Base-by-base conservation (phyloP, 2,113 vertebrate genomes). In the Dasypus novemcinctus region DNA sequence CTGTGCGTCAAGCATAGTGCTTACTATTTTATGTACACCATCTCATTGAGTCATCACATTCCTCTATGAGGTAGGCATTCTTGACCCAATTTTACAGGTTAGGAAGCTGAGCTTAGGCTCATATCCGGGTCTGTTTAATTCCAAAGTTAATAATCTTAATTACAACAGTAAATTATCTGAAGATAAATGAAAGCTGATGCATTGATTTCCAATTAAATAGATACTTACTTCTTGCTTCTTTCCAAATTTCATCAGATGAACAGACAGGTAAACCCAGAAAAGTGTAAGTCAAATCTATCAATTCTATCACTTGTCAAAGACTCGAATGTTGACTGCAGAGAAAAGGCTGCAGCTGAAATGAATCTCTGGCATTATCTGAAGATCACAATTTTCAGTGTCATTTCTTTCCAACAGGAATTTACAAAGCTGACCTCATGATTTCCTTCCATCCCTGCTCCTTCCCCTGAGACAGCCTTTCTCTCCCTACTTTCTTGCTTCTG, bases 191-290 rank as follows among this genome's bases (percentile, higher is more conserved):
- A 82, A 82, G 12, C 23, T 74, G 49, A 82, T 21, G 17, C 69
- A 75, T 83, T 90, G 33, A 86, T 86, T 96, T 95, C 36, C 64
- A 88, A 49, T 43, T 69, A 87, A 36, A 90, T 49, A 92, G 57
- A 69, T 72, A 93, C 18, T 8, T 75, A 76, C 68, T 93, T 93
- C 54, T 96, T 46, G 2, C 18, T 90, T n/a, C 57, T 90, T 75
- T 80, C 84, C 83, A 95, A 75, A 61, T 43, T 95, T n/a, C 33
- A 93, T 66, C 74, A 79, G 9, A 29, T 81, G 89, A 25, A 82
- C 1, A 79, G 63, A 82, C 29, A 83, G 33, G 33, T 69, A 75
- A 87, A 95, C 36, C 83, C 31, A 90, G 21, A 91, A 83, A 76
- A 90, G 43, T 54, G 1, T 17, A 95, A 87, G 78, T 83, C 78